Base-by-base conservation (phyloP, 2,113 vertebrate species). In the Neolamprologus falcicula region DNA sequence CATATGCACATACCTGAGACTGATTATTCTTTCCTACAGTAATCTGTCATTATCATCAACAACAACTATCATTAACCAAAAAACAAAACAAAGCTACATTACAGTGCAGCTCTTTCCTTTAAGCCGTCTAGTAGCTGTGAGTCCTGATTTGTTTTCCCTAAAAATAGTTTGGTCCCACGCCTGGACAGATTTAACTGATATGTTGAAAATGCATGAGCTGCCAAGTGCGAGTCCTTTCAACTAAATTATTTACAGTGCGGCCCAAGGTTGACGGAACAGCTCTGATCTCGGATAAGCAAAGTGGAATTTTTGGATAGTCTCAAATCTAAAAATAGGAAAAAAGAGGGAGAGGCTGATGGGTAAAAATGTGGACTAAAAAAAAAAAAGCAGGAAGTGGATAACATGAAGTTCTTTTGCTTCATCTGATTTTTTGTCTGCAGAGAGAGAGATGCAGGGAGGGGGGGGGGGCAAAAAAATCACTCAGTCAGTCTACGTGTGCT, bases 81-180 rank as follows among this genome's bases (percentile, higher is more conserved):
- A 61, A 76, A 13, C 35, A 16, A 76, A 37, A n/a, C 8, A 42
- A 53, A 76, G 71, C 68, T 52, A 80, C 42, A 83, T 83, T 82
- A 8, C 68, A 86, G 31, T 14, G 57, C 54, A 88, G 61, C 37
- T 53, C 52, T 71, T 86, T 92, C 82, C 85, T 55, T 73, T 90
- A 89, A 90, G 78, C 73, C 5, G 11, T 63, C 59, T 80, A 37
- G 82, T 90, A 85, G 54, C 53, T 14, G 59, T 59, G 63, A 54
- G 83, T 84, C 84, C 88, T 89, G 79, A 93, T 93, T 85, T 86
- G 79, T 87, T 92, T 88, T 82, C n/a, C 81, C 94, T 93, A 93
- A 94, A 94, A 94, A 92, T 94, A 94, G 87, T 78, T 33, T 86
- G 84, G 89, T 93, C 88, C 89, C 93, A 93, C 80, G 89, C 93